Evolutionary conservation across 2,113 vertebrate species (phyloP), one percentile per base, ranked within the genome.

Genomic region (Alethe castanea): DNA sequence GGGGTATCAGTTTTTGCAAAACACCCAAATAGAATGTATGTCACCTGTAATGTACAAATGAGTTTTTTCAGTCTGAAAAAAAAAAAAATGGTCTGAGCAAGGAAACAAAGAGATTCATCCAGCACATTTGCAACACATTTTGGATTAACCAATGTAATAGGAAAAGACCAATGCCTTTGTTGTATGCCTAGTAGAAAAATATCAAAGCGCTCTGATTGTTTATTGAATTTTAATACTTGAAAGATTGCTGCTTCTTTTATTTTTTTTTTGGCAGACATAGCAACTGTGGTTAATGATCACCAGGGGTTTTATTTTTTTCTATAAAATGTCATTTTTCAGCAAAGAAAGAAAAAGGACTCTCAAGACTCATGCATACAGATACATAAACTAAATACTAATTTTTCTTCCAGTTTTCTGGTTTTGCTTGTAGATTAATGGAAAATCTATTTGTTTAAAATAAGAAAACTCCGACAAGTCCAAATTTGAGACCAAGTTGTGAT

Each of bases 251-350:
- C 64, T 88, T 7, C 54, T 95, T 77, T 80, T 33, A 24, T 48
- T 48, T 50, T 19, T 45, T 82, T 62, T 44, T 65, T 52, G 19
- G 29, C 60, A 94, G 77, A 94, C 94, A 94, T 84, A 92, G 52
- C 35, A 94, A 84, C 44, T 86, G 72, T 59, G 11, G 42, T 76
- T 90, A 93, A 54, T 64, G 62, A 95, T 93, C 67, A 87, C 60
- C 48, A 76, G 54, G 36, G 33, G 0, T 26, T 44, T 45, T 65
- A 9, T 56, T 74, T 95, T 91, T 35, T 52, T 59, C 77, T 84
- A 85, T 64, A 92, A 95, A 81, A 86, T 89, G 44, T 76, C 44
- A 76, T 61, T 92, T 94, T 90, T 88, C 59, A 90, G 86, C 47
- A 92, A 84, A 94, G 62, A 65, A 81, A 45, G 53, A 95, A n/a